Evolutionary conservation across 2,888 invertebrate species (phyloP).

Genomic region (Noctua janthina): DNA sequence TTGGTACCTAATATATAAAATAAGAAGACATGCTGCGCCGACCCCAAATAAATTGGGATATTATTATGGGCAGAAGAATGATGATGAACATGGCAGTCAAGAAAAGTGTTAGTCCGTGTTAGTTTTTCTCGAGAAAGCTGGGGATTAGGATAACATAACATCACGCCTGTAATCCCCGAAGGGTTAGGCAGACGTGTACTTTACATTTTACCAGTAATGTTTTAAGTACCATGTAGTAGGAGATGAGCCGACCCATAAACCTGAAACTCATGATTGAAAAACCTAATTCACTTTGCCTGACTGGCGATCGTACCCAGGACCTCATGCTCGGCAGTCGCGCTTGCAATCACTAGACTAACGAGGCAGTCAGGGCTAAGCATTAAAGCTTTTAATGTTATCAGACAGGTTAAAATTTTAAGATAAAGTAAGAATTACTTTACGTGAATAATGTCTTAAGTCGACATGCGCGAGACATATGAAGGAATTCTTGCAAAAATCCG

Average conservation of each 20-base stretch:
- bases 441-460: not conserved
- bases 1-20: not conserved
- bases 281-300: not conserved
- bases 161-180: not conserved
- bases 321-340: not conserved
- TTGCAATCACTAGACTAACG: not conserved
- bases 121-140: too few species aligned
- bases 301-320: not conserved
- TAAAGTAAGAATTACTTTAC: too few species aligned
- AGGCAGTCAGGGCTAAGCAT: not conserved
- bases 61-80: too few species aligned
- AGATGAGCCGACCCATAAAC: not conserved
- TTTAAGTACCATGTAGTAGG: not conserved
- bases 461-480: not conserved
- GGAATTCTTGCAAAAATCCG: not conserved
- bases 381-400: not conserved
- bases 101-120: not conserved
- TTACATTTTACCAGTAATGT: not conserved
- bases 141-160: not conserved
- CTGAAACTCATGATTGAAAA: not conserved
- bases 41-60: not conserved
- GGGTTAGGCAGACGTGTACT: not conserved
- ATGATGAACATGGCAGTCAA: not conserved
- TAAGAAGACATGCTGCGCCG: not conserved
- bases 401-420: not conserved